Evolutionary conservation across 1,140 invertebrate species (phyloP).

Genomic region (Monomorium pharaonis): DNA sequence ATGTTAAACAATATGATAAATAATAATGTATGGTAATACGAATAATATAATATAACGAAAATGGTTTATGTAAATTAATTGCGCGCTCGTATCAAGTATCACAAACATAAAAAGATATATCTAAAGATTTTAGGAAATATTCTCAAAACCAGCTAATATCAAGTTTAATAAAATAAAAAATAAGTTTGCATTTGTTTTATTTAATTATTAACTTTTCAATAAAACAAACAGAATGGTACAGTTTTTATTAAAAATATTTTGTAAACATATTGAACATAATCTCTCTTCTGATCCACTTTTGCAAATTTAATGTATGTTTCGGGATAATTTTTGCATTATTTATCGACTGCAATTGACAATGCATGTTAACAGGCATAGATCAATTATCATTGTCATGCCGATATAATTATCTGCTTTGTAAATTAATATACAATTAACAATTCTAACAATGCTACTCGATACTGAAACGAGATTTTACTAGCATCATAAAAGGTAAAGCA

Average conservation of each 20-base stretch:
- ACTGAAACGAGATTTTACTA: background rate
- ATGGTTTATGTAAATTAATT: background rate
- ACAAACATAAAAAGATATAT: background rate
- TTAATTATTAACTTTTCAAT: background rate
- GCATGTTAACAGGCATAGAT: background rate
- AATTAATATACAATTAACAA: background rate
- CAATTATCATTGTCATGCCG: conserved; percentile 1
- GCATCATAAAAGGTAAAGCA: background rate
- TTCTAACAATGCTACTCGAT: background rate
- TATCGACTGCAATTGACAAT: background rate
- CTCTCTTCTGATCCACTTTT: background rate
- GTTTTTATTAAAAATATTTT: background rate
- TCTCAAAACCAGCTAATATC: background rate
- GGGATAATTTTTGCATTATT: background rate
- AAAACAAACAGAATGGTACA: background rate
- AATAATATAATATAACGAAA: background rate
- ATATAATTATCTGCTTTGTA: conserved; percentile 3
- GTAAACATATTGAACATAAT: background rate
- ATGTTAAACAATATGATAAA: no score
- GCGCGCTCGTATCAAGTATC: background rate
- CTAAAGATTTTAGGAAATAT: background rate
- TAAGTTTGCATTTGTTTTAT: background rate
- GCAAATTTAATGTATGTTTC: background rate
- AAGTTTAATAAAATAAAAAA: background rate
- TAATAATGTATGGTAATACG: no score